Base-by-base conservation (phyloP, 2,888 invertebrate genomes). In the Nomada ruficornis region DNA sequence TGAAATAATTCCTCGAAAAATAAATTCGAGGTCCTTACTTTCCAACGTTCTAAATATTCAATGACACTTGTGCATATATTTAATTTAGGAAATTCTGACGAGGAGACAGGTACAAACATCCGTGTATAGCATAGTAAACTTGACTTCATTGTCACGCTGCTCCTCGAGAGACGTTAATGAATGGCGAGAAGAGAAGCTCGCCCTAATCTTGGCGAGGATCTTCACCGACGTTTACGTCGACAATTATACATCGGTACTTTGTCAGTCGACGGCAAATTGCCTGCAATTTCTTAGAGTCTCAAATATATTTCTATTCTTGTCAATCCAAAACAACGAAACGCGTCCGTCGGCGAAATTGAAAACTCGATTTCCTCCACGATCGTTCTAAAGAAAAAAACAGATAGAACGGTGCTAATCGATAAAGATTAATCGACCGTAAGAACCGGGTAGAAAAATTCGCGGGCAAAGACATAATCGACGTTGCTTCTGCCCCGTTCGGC, bases 341-440 rank as follows among this genome's bases (percentile, higher is more conserved):
- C 29, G 29, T 5, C 29, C 29, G 29, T 29, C 29, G 29, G 15
- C 55, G 54, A 69, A 57, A 76, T 55, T 68, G 62, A 42, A 18
- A 29, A 26, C 20, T 29, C 42, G 60, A 26, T 20, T 18, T 2
- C 7, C 44, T 20, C 29, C 42, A 20, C 42, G 57, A 64, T 60
- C 71, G 67, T 44, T 36, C 7, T 7, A 36, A 7, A 36, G 36
- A 44, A 59, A 44, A 60, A 36, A 1, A 13, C 23, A 10, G 5
- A 13, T 15, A 13, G 23, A 11, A 26, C 13, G 54, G 20, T 11
- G 44, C 55, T 76, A 83, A 83, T 83, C 83, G 79, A 83, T 83
- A 83, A 78, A 83, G 71, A 80, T 77, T 83, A 83, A 83, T 83
- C 79, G 84, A 20, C 10, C 73, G 83, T 68, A 83, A 83, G 70